These are phyloP conservation scores for Gortyna flavago DNA, from an alignment of 2,888 invertebrate genomes.

Conservation along the genomic window DNA sequence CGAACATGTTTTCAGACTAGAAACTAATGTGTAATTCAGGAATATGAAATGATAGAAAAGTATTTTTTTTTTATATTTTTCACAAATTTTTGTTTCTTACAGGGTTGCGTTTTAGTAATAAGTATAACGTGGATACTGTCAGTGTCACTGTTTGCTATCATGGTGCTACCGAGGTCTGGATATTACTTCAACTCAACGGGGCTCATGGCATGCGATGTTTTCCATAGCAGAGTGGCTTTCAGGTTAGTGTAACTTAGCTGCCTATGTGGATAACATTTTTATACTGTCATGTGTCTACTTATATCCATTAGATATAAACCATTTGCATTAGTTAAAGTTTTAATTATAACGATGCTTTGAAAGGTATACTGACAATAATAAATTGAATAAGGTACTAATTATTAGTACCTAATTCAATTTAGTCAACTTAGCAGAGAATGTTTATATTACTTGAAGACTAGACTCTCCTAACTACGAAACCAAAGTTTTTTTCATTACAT, in stretches of 20 bases:
- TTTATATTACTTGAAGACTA: background rate
- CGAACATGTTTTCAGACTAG: background rate
- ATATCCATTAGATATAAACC: background rate
- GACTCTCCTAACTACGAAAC: background rate
- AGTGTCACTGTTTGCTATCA: slow-evolving; percentile 94
- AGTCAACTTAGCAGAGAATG: background rate
- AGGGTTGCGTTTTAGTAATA: slow-evolving; percentile 96
- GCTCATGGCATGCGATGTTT: slow-evolving; percentile 96
- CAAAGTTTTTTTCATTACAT: background rate
- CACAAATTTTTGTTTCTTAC: slow-evolving; percentile 76
- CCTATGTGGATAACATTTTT: too few species aligned
- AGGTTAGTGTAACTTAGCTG: slow-evolving; percentile 78
- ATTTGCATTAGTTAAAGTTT: too few species aligned
- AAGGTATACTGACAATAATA: background rate
- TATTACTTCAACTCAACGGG: slow-evolving; percentile 97
- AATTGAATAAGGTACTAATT: too few species aligned
- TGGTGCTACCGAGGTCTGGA: slow-evolving; percentile 95
- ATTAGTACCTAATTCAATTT: background rate
- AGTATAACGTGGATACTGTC: slow-evolving; percentile 96
- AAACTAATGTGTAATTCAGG: background rate
- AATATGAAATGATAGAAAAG: background rate
- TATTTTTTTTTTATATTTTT: background rate
- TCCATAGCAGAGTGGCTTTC: slow-evolving; percentile 93
- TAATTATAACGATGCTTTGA: background rate
- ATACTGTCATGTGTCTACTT: background rate